phyloP scores from a whole-genome alignment of 2,888 invertebrate genomes.

The Vesta saturnalis region DNA sequence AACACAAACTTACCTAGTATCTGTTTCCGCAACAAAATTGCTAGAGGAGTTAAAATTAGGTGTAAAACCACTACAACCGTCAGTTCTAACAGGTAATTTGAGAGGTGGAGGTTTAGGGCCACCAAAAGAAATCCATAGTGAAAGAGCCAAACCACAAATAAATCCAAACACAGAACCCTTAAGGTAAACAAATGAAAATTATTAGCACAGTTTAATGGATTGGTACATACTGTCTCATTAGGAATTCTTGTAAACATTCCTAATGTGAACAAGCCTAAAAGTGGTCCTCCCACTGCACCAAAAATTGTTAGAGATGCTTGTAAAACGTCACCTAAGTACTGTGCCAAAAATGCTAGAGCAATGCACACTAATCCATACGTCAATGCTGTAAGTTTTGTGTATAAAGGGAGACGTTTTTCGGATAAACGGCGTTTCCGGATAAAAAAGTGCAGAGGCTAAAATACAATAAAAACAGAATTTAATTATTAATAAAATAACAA shows the following conservation, averaged over 20 bases:
- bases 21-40: background rate
- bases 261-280: constrained; percentile 85
- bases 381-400: constrained; percentile 76
- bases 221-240: constrained; percentile 69
- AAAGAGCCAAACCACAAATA: constrained; percentile 70
- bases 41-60: background rate
- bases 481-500: background rate
- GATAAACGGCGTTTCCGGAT: constrained; percentile 57
- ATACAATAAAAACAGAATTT: background rate
- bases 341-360: constrained; percentile 83
- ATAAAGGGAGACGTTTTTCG: constrained; percentile 63
- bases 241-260: constrained; percentile 84
- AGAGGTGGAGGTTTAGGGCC: constrained; percentile 73
- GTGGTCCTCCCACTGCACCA: constrained; percentile 87
- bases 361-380: constrained; percentile 80
- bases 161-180: constrained; percentile 78
- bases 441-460: constrained; percentile 58
- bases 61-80: constrained; percentile 67
- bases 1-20: background rate
- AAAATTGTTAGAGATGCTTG: constrained; percentile 88
- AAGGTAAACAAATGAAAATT: too few relatives aligned
- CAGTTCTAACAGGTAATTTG: constrained; percentile 67
- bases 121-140: constrained; percentile 88
- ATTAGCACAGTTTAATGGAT: background rate
- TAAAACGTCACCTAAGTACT: constrained; percentile 86